A percentile compares a stretch with the other conserved stretches of the same genome.
Conservation (phyloP, 2,797 vertebrate genomes). For the Anguilla megastoma region DNA sequence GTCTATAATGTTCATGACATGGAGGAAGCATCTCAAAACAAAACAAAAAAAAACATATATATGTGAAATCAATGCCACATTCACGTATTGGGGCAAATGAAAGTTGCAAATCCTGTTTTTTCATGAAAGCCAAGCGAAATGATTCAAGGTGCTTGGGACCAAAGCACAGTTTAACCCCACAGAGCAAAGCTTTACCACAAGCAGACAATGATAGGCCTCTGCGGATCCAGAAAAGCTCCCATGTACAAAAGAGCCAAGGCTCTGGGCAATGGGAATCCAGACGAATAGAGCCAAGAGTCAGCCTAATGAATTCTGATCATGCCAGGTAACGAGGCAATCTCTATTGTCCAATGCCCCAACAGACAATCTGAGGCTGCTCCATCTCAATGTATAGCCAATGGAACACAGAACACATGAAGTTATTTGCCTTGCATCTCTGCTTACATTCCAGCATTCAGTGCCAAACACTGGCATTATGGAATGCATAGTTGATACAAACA, state of each 20-base stretch:
- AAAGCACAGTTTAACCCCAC: constrained; percentile 67
- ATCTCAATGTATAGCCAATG: constrained; percentile 49
- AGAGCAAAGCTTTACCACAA: constrained; percentile 72
- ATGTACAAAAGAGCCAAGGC: constrained; percentile 67
- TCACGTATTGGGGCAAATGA: not conserved
- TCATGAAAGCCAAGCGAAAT: not conserved
- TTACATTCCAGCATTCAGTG: not conserved
- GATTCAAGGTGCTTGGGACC: constrained; percentile 6
- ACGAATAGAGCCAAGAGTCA: constrained; percentile 71
- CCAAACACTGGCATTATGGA: not conserved
- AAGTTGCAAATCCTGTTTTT: not conserved
- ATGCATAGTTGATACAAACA: not conserved
- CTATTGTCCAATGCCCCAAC: constrained; percentile 70
- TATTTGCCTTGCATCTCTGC: not conserved
- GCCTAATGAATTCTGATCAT: constrained; percentile 74
- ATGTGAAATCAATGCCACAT: not conserved
- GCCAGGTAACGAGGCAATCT: constrained; percentile 64
- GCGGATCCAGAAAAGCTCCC: constrained; percentile 61
- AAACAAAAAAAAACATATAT: not conserved
- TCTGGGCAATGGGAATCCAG: constrained; percentile 66
- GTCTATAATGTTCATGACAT: not conserved
- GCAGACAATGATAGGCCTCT: constrained; percentile 74
- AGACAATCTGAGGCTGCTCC: constrained; percentile 75
- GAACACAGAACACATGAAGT: not conserved
- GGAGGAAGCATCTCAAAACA: not conserved